Evolutionary conservation across 23 tunicate genomes (phyloP), one percentile per base, ranked within the genome.

Genomic region (Trididemnum clinides): DNA sequence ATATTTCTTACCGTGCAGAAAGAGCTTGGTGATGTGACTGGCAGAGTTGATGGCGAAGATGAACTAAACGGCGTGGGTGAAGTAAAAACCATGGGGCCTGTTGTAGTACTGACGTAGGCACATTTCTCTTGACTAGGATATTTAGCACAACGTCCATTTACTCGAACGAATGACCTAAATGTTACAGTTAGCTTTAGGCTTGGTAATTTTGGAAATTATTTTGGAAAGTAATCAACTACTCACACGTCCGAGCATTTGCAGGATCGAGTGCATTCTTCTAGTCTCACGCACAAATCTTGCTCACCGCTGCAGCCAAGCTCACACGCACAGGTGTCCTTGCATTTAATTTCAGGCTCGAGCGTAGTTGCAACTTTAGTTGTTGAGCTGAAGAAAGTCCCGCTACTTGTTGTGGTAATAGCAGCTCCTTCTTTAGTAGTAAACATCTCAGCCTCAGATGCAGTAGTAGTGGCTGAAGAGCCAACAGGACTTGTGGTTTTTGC

Each of bases 61-160:
- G 10, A 49, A 15, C 54, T n/a, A n/a, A n/a, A n/a, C n/a, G n/a
- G 54, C 54, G 54, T 6, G 5, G 75, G 7, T 29, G 80, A 36
- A 15, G 80, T 36, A 28, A 84, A 37, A 39, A 50, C 19, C 21
- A 0, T 28, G 34, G 81, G 57, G 10, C 64, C 80, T 15, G 89
- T 50, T 10, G 89, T 78, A 21, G 80, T 82, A 10, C 80, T 85
- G 19, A 79, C 38, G 15, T 66, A 0, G 26, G 80, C 36, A 28
- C 92, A 85, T 7, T 63, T 23, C 30, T 57, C 77, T 1, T 26
- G 33, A 0, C 50, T 39, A 29, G 92, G 84, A 28, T 34, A 6
- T 6, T 28, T 34, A 22, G 90, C 92, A 34, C 98, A 93, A 32
- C 92, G 54, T 34, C 98, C 98, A 39, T 93, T 93, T 36, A 93